phyloP scores from a whole-genome alignment of 2,888 invertebrate genomes.

The Agonopterix arenella region DNA sequence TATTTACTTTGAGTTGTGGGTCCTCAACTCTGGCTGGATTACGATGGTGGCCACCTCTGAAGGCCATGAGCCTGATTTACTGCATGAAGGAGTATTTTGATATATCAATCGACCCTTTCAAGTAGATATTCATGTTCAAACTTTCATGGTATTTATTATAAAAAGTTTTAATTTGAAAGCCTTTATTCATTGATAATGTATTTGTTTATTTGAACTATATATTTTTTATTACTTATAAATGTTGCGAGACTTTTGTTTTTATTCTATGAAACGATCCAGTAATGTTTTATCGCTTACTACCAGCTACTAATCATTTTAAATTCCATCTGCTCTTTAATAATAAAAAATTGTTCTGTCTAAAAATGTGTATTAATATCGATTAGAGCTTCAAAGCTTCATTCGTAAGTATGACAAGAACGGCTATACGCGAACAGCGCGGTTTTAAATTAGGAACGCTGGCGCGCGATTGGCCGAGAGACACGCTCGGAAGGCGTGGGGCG shows the following conservation, averaged over 20 bases:
- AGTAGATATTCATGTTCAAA: constrained; percentile 9
- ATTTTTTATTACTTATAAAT: no score
- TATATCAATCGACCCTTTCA: constrained; percentile 23
- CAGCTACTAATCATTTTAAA: no score
- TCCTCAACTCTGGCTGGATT: constrained; percentile 24
- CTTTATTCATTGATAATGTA: no score
- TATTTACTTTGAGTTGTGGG: constrained; percentile 6
- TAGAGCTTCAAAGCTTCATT: constrained; percentile 15
- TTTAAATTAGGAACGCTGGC: constrained; percentile 48
- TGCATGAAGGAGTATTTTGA: constrained; percentile 31
- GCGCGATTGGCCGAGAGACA: constrained; percentile 66
- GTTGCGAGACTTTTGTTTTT: no score
- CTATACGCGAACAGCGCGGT: constrained; percentile 44
- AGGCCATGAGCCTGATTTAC: constrained; percentile 54
- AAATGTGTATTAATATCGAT: constrained; percentile 1
- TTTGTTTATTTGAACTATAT: no score
- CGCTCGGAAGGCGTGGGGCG: constrained; percentile 56
- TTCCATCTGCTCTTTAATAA: no score
- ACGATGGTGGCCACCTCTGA: constrained; percentile 37
- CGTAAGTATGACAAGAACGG: constrained; percentile 49
- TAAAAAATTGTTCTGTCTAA: no score
- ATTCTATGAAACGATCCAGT: no score
- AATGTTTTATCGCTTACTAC: no score
- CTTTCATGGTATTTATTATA: no score
- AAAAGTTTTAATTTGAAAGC: no score